Base-by-base conservation (phyloP, 2,888 invertebrate genomes). In the Phengaris alcon region DNA sequence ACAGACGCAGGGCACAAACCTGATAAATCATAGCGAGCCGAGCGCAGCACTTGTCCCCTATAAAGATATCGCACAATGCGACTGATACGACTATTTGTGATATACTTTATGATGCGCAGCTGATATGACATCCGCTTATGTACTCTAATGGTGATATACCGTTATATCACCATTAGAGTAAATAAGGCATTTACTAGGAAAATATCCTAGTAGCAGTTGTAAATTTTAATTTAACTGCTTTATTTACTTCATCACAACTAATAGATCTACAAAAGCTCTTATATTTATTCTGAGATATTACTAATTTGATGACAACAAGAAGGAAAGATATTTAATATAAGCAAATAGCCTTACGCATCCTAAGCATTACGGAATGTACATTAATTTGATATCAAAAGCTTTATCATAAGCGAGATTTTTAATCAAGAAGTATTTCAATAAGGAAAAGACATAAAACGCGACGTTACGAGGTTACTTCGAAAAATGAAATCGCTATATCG, bases 401-500 rank as follows among this genome's bases (percentile, higher is more conserved):
- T 64, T 64, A 64, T 64, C 35, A 64, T 64, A 64, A 64, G 64
- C 64, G 44, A 64, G 64, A 64, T 64, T 35, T 64, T 64, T 64
- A 35, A 44, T 64, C 64, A 64, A 64, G 69, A 69, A 69, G 69
- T 54, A 72, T 72, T 72, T 72, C 51, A 72, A 72, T 72, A 72
- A 72, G 13, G 72, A 54, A 54, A 72, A 72, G 54, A 72, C 54
- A 54, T 35, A 22, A 22, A 70, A 51, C 51, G 79, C 77, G 78
- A 76, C 79, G 74, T 78, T 68, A 79, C 77, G 75, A 82, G 82
- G 85, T 84, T 84, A 87, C 88, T 88, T 86, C 86, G 84, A 83
- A 82, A 86, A 87, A 88, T 88, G 86, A 87, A 88, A 87, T 86
- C 86, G 85, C 84, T 82, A 76, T 77, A 76, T 77, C 82, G 81